Base-by-base conservation (phyloP, 2,113 vertebrate species). In the Channa argus region DNA sequence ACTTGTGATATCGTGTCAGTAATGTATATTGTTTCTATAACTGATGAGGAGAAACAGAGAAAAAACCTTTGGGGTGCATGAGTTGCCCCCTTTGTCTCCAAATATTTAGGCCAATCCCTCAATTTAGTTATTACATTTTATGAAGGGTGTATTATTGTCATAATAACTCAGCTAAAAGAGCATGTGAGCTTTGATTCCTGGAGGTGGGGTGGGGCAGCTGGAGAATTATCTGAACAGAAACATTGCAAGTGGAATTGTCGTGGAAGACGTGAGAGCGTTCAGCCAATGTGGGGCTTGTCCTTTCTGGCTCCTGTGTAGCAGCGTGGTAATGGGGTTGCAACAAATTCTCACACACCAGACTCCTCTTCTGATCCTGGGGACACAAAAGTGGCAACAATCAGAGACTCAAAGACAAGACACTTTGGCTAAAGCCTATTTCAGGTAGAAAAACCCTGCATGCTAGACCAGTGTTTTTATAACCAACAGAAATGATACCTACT, bases 281-380 rank as follows among this genome's bases (percentile, higher is more conserved):
- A 44, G 41, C 88, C 75, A 79, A 86, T 64, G 74, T 77, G 74
- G 74, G 83, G 85, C 85, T 88, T 89, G 88, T 94, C 93, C 89
- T 60, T 86, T 91, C 82, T 90, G 92, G 91, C 93, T 94, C 90
- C 91, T 90, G 89, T 88, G 87, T 91, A 91, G 91, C 68, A 93
- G 92, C 92, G 84, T 88, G 86, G 89, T 45, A 45, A 76, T 77
- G 71, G 75, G 87, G 90, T 95, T 92, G 95, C 90, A 95, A 88
- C 39, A 94, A 91, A 85, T 95, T 94, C 89, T 98, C 95, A 85
- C 86, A 96, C 93, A 94, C 94, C 96, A 41, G 94, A 92, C 89
- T 97, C 96, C 84, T 98, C 96, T 89, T 96, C 95, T 74, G 93
- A 95, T 92, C 95, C 97, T 98, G 95, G 2, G 71, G 78, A 89